Conservation (phyloP, 2,113 vertebrate genomes). For the Ornithorhynchus anatinus region DNA sequence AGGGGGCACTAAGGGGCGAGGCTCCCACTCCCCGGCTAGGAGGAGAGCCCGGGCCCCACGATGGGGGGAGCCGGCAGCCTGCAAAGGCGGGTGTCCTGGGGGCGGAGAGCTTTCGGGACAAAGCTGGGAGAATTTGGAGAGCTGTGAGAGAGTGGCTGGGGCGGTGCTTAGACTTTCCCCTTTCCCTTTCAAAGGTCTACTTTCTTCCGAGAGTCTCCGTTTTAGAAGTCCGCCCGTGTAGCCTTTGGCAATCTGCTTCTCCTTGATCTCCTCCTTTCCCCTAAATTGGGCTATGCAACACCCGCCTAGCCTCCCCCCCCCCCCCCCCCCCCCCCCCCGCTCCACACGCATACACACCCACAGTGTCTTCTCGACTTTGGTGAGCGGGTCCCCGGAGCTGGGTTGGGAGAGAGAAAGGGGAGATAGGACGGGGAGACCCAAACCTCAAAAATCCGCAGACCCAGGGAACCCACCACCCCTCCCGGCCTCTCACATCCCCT, state of each 20-base stretch:
- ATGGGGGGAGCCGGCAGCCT: too few relatives aligned
- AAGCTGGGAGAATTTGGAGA: not conserved
- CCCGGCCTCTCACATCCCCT: not conserved
- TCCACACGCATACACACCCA: not conserved
- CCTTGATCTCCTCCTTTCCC: too few relatives aligned
- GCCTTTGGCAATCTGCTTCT: too few relatives aligned
- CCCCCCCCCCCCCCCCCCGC: not conserved
- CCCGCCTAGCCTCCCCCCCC: not conserved
- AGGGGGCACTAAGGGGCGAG: not conserved
- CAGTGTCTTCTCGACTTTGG: not conserved
- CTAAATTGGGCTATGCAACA: too few relatives aligned
- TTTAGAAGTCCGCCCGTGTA: fast-evolving
- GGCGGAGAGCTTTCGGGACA: not conserved
- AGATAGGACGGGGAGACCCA: fast-evolving
- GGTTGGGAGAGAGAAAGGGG: not conserved
- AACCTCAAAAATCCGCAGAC: not conserved
- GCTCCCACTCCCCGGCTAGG: not conserved
- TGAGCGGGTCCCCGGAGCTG: not conserved
- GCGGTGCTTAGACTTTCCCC: not conserved
- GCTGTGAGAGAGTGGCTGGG: not conserved
- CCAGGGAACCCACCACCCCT: not conserved
- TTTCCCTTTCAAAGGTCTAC: not conserved
- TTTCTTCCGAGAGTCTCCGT: too few relatives aligned
- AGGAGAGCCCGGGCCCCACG: too few relatives aligned
- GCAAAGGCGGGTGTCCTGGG: too few relatives aligned